phyloP scores from a whole-genome alignment of 37 sponge, comb jelly and placozoan species.

The Ephydatia muelleri region DNA sequence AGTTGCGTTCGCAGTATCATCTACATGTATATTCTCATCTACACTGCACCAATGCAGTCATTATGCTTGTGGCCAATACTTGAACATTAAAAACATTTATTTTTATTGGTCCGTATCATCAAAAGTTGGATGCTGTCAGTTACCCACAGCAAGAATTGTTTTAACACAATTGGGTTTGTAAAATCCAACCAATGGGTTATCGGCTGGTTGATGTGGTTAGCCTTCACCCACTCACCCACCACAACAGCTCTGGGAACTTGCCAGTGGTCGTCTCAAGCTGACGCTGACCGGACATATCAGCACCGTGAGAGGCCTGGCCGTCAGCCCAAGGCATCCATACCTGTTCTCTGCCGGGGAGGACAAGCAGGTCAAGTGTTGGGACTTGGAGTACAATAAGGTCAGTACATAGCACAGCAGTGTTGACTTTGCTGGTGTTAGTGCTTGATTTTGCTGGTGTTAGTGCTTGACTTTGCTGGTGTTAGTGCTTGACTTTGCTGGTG shows the following conservation, averaged over 20 bases:
- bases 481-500: too few species aligned
- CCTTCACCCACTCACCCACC: not conserved
- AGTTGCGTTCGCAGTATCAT: too few species aligned
- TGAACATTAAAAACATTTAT: too few species aligned
- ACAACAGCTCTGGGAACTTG: constrained; percentile 93
- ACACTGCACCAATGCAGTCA: too few species aligned
- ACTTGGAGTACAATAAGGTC: constrained; percentile 97
- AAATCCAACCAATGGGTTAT: not conserved
- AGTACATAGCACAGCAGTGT: not conserved
- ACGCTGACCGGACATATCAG: constrained; percentile 98
- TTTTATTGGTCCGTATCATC: too few species aligned
- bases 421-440: not conserved
- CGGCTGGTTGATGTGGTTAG: not conserved
- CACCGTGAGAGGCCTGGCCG: constrained; percentile 83
- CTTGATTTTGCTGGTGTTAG: too few species aligned
- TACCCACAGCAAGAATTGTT: too few species aligned
- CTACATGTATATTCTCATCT: too few species aligned
- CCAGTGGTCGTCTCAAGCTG: constrained; percentile 86
- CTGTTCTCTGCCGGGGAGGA: constrained; percentile 97
- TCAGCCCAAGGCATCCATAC: constrained; percentile 95
- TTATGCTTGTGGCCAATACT: too few species aligned
- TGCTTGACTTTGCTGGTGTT: too few species aligned
- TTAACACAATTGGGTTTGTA: not conserved
- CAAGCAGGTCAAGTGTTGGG: constrained; percentile 99
- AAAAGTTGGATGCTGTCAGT: too few species aligned